Evolutionary conservation across 2,113 vertebrate genomes (phyloP), one percentile per base, ranked within the genome.

Genomic region (Zosterops hypoxanthus): DNA sequence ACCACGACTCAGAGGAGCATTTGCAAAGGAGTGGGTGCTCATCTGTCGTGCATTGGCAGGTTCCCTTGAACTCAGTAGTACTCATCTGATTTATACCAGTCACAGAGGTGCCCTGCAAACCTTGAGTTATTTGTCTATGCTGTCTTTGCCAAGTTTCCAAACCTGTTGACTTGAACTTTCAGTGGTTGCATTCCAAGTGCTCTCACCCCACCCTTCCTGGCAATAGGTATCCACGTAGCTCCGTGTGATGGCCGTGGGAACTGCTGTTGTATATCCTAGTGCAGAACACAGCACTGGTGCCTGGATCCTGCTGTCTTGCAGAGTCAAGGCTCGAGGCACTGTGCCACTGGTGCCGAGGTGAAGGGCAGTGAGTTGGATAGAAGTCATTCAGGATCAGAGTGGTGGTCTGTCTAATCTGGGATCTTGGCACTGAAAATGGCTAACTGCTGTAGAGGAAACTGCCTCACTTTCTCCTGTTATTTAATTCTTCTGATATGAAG

Each of bases 141-240:
- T 59, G 71, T 44, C 92, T 68, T 89, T 91, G 88, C 94, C 85
- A 96, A 88, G 57, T 94, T 95, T 94, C 79, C 56, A 57, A 88
- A 95, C 76, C 82, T 86, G 82, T 90, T 92, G 82, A 96, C 71
- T 96, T 96, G 83, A 96, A 88, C 94, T 94, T 92, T 92, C 71
- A 83, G 64, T 65, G 66, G 52, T 2, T 90, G 71, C 63, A 26
- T 93, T 96, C 75, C 47, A 83, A 88, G 73, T 44, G 52, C 60
- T 93, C 56, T 86, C 44, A 86, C 64, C 39, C 39, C 79, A 73
- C 92, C 86, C 72, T 81, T 93, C 82, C 82, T 93, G 88, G 93
- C 94, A 91, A n/a, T 36, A 83, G 82, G 72, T 86, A 86, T 49
- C 82, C 68, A 47, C 0, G 1, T 70, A 75, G 70, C 75, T 86